These are phyloP conservation scores for Orchesella cincta DNA, from an alignment of 1,140 invertebrate genomes.

Conservation along the genomic window DNA sequence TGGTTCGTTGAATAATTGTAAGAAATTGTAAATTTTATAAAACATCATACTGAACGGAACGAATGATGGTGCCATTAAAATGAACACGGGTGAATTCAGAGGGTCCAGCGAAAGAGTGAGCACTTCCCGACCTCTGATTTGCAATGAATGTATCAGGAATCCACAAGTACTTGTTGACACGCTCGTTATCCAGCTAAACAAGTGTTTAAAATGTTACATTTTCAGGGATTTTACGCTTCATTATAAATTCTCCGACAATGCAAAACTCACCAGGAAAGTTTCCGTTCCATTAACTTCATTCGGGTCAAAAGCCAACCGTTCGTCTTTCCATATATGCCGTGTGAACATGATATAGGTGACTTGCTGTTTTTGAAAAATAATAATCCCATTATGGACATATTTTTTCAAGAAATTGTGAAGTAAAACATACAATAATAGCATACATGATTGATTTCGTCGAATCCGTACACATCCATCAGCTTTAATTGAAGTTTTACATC, in stretches of 20 bases:
- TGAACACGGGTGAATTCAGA: constrained; percentile 36
- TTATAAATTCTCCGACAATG: background rate
- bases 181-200: constrained; percentile 36
- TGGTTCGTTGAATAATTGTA: background rate
- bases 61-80: constrained; percentile 32
- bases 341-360: background rate
- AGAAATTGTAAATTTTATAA: background rate
- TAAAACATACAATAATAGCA: too few relatives aligned
- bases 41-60: constrained; percentile 23
- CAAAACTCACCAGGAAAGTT: background rate
- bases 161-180: constrained; percentile 37
- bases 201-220: background rate
- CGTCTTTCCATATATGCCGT: constrained; percentile 13
- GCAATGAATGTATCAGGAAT: constrained; percentile 43
- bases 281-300: background rate
- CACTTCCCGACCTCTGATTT: constrained; percentile 34
- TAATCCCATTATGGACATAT: background rate
- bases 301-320: background rate
- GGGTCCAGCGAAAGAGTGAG: constrained; percentile 7
- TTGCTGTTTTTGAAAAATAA: constrained; percentile 22
- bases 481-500: background rate
- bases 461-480: constrained; percentile 37
- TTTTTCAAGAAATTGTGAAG: background rate
- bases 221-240: too few relatives aligned
- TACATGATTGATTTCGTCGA: constrained; percentile 35